phyloP scores from a whole-genome alignment of 2,888 invertebrate genomes.

The Cerastis rubricosa region DNA sequence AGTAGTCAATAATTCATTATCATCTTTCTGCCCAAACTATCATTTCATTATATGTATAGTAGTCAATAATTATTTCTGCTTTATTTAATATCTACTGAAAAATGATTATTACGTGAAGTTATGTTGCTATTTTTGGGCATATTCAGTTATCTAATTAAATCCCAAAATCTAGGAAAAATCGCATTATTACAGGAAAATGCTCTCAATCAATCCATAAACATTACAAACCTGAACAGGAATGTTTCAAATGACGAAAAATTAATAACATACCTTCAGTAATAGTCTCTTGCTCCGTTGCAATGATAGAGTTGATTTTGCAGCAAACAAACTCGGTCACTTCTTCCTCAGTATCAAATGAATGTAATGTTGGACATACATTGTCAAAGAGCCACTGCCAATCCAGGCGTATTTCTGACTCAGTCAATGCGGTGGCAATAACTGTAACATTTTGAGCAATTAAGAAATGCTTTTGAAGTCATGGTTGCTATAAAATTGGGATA shows the following conservation, averaged over 20 bases:
- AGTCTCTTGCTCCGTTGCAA: conserved; percentile 94
- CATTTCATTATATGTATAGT: too few relatives aligned
- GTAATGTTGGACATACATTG: conserved; percentile 96
- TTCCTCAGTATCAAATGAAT: conserved; percentile 97
- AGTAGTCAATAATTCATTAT: too few relatives aligned
- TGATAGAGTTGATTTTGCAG: conserved; percentile 98
- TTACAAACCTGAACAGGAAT: background rate
- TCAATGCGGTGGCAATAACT: conserved; percentile 97
- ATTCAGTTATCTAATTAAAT: too few relatives aligned
- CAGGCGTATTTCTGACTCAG: conserved; percentile 95
- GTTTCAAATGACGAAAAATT: background rate
- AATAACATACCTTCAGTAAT: conserved; percentile 86
- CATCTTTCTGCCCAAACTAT: too few relatives aligned
- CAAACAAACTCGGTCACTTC: conserved; percentile 98
- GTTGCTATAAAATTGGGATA: background rate
- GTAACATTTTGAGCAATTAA: conserved; percentile 48
- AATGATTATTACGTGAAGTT: too few relatives aligned
- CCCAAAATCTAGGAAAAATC: background rate
- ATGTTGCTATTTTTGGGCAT: too few relatives aligned
- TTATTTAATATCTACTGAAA: too few relatives aligned
- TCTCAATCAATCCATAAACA: background rate
- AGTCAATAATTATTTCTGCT: too few relatives aligned
- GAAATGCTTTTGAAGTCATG: background rate
- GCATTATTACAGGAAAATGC: background rate
- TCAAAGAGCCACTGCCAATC: conserved; percentile 99